Evolutionary conservation across 1,140 invertebrate species (phyloP), one percentile per base, ranked within the genome.

Genomic region (Tetranychus cinnabarinus): DNA sequence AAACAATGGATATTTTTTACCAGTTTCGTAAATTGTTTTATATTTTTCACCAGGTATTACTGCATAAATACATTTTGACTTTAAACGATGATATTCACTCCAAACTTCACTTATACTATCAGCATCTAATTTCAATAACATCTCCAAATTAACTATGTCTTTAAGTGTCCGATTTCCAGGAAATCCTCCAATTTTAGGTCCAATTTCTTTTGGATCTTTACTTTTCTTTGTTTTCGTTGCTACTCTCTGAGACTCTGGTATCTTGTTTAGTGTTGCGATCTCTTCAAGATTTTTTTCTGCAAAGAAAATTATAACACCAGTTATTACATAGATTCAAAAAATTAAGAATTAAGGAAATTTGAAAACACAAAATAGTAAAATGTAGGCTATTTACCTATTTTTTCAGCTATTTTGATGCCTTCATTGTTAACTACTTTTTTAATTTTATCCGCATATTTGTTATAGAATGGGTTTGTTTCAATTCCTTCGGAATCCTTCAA

Each of bases 401-500:
- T 6, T 23, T 52, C 50, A 23, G 50, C n/a, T 33, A 54, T 54
- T 36, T 37, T 52, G 47, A 15, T 37, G n/a, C 36, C 50, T 52
- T 52, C 50, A 2, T 23, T n/a, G 23, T 52, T n/a, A 23, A 52
- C 50, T 34, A 39, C 60, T 58, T 58, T 64, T 45, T 56, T 45
- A 61, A 64, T 58, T 60, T 64, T 59, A 8, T 64, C 57, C 7
- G 63, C 55, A 64, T 64, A 64, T 48, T 62, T 62, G 10, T 15
- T n/a, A 57, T 59, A 64, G 42, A 55, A 64, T 42, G 63, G 63
- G 59, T 64, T 64, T n/a, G 50, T n/a, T 55, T 64, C 60, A 46
- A 63, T 47, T 47, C 42, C 45, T 50, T 52, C 13, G 0, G 12
- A 13, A 31, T 63, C 36, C 10, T 12, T 7, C 6, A 15, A 5